These are phyloP conservation scores for Phylloscopus whistleri DNA, from an alignment of 2,113 vertebrate genomes.

Conservation along the genomic window DNA sequence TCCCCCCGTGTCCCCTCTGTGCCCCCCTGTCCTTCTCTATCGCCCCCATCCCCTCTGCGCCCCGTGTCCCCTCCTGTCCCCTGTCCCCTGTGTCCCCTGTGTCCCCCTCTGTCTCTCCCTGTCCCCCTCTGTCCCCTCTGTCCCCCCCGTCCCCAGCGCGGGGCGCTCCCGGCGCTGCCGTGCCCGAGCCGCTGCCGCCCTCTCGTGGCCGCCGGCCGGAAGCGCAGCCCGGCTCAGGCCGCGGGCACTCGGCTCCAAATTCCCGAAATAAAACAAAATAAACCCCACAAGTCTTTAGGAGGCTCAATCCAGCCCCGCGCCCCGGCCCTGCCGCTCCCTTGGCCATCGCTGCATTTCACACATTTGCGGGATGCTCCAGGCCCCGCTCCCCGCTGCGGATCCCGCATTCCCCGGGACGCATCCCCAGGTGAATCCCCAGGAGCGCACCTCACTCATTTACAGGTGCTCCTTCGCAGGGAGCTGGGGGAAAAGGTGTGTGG, in stretches of 20 bases:
- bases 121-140: too few species aligned
- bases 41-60: too few species aligned
- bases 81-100: too few species aligned
- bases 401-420: neutral
- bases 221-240: neutral
- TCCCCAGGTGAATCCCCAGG: neutral
- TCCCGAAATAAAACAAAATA: neutral
- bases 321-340: neutral
- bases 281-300: fast-evolving
- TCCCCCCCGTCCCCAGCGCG: neutral
- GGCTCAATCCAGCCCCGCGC: fast-evolving
- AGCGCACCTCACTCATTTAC: fast-evolving
- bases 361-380: neutral
- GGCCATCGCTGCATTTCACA: neutral
- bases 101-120: too few species aligned
- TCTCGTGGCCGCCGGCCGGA: fast-evolving
- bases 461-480: neutral
- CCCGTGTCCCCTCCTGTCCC: neutral
- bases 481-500: fast-evolving
- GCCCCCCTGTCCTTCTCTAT: too few species aligned
- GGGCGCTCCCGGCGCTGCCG: neutral
- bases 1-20: too few species aligned
- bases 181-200: neutral
- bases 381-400: neutral
- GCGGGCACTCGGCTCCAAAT: neutral